Evolutionary conservation across 2,113 vertebrate species (phyloP), one percentile per base, ranked within the genome.

Genomic region (Trachemys scripta): DNA sequence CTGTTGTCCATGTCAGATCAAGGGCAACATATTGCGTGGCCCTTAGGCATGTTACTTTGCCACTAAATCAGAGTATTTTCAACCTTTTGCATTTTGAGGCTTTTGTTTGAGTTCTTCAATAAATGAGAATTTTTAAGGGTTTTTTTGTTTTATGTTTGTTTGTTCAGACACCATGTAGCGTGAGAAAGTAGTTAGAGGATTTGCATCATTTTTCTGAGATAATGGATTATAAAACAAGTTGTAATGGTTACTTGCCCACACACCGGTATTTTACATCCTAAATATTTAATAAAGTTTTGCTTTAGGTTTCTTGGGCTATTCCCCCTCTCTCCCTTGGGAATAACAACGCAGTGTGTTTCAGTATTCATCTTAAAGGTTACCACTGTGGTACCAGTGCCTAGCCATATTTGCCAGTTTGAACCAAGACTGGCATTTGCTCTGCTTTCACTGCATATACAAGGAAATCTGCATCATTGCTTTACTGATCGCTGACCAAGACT

Each of bases 21-120:
- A 90, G 24, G 19, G 5, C 56, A 88, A 24, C 49, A 38, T 76
- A 5, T 2, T 0, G 0, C 31, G 2, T 47, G 11, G 45, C 53
- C 10, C 47, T 50, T 11, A 54, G 25, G 35, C 31, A 2, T 35
- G 65, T 90, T 80, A 65, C 42, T 82, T 76, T n/a, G 16, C 69
- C 65, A 13, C 24, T 90, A 49, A 75, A 10, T 56, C 6, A 27
- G 54, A 92, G 80, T 49, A 85, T 0, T 35, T 90, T 50, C 35
- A 78, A 4, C 47, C 57, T 82, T 9, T 80, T 92, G 10, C 35
- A 84, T 3, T 2, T 42, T 54, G 56, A 12, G 72, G 45, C 35
- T 7, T 86, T 89, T 57, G 65, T 31, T 27, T 0, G 17, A 85
- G 72, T 90, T 89, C 11, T 85, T 93, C 11, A 27, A 62, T 45